Evolutionary conservation across 92 coral and sea anemone genomes (phyloP).

Genomic region (Heliopora coerulea): DNA sequence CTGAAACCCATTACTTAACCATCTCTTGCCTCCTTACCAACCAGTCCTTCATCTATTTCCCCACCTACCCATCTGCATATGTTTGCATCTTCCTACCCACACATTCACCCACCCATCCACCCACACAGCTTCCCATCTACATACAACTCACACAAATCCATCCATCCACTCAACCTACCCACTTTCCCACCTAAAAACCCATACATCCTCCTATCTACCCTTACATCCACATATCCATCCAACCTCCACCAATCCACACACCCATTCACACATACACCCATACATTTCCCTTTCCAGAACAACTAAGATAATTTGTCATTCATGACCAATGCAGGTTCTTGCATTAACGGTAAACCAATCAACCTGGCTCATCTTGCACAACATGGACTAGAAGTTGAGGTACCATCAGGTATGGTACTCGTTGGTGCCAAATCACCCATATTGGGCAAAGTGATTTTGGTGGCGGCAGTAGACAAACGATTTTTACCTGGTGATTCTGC

Average conservation of each 20-base stretch:
- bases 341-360: constrained; percentile 89
- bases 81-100: too few relatives aligned
- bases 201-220: background rate
- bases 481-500: constrained; percentile 89
- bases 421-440: constrained; percentile 96
- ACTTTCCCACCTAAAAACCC: background rate
- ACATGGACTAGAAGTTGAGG: constrained; percentile 56
- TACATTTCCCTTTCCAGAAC: background rate
- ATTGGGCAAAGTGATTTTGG: constrained; percentile 82
- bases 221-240: background rate
- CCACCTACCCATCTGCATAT: too few relatives aligned
- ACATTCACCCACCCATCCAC: background rate
- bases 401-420: constrained; percentile 75
- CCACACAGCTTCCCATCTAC: background rate
- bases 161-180: background rate
- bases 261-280: background rate
- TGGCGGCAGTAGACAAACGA: constrained; percentile 93
- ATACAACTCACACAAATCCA: too few relatives aligned
- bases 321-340: constrained; percentile 56
- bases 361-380: constrained; percentile 61
- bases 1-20: too few relatives aligned
- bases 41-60: too few relatives aligned
- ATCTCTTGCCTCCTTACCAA: too few relatives aligned
- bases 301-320: background rate
- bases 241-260: background rate